Percentiles rank a stretch among this genome's conserved stretches.
Conservation (phyloP, 2,113 vertebrate species). For the Platysteira castanea region DNA sequence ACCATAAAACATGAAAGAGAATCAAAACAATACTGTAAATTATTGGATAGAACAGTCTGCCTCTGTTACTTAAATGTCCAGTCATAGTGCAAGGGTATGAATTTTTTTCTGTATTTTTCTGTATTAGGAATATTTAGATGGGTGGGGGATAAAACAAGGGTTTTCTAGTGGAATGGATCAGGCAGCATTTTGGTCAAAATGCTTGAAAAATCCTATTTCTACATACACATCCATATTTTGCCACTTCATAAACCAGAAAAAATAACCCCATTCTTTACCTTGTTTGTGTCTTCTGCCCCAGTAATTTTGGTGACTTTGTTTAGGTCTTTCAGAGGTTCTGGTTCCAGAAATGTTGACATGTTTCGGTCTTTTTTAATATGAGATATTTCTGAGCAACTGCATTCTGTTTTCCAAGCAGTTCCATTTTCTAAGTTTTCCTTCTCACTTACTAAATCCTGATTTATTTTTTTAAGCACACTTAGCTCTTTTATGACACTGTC, state of each 20-base stretch:
- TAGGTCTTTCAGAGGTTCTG: background rate
- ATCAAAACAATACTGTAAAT: background rate
- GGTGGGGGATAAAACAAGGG: background rate
- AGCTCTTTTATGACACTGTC: slow-evolving; percentile 63
- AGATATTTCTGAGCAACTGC: background rate
- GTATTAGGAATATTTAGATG: background rate
- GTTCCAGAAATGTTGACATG: background rate
- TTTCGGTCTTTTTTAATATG: background rate
- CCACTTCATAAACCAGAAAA: background rate
- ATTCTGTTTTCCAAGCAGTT: background rate
- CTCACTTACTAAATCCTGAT: background rate
- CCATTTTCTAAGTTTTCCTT: background rate
- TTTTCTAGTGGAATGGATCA: background rate
- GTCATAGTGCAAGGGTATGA: background rate
- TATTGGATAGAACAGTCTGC: background rate
- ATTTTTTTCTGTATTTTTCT: background rate
- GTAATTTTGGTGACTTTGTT: background rate
- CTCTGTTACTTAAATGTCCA: background rate
- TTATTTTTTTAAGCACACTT: slow-evolving; percentile 55
- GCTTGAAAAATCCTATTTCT: background rate
- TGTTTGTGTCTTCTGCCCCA: background rate
- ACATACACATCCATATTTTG: background rate
- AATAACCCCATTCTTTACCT: slow-evolving; percentile 32
- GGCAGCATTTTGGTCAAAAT: background rate
- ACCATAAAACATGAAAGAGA: background rate